These are phyloP conservation scores for Halcyon malimbica DNA, from an alignment of 2,113 vertebrate species.

Conservation along the genomic window DNA sequence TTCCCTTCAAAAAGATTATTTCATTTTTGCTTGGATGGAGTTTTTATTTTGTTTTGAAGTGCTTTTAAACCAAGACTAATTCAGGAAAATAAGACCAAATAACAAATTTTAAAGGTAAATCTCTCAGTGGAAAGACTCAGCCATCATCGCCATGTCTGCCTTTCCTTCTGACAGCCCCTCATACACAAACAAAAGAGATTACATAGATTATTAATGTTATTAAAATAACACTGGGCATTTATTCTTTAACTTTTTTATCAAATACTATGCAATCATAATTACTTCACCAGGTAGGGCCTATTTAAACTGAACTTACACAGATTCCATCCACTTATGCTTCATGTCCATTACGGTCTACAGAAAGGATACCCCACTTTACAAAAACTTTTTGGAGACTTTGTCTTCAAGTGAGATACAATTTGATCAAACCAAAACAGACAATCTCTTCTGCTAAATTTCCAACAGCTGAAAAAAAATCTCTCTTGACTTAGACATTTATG, in stretches of 20 bases:
- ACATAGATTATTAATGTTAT: background rate
- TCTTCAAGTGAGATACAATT: background rate
- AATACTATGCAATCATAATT: background rate
- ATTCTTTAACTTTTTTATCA: background rate
- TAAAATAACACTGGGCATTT: background rate
- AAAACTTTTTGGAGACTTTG: background rate
- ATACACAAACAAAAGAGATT: background rate
- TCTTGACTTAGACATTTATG: background rate
- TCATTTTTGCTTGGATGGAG: background rate
- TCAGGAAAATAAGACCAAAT: background rate
- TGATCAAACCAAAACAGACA: background rate
- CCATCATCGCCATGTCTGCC: background rate
- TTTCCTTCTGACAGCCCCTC: background rate
- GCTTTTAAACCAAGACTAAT: background rate
- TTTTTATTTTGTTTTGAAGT: background rate
- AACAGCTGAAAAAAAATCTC: background rate
- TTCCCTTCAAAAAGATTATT: background rate
- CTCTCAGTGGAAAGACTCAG: background rate
- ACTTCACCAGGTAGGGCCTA: background rate
- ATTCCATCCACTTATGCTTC: background rate
- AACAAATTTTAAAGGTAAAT: background rate
- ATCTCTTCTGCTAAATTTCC: background rate
- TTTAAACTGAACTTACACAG: background rate
- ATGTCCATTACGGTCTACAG: background rate
- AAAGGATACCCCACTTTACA: background rate